These are phyloP conservation scores for Cryptomyrus ogoouensis DNA, from an alignment of 2,113 vertebrate species.

Conservation along the genomic window DNA sequence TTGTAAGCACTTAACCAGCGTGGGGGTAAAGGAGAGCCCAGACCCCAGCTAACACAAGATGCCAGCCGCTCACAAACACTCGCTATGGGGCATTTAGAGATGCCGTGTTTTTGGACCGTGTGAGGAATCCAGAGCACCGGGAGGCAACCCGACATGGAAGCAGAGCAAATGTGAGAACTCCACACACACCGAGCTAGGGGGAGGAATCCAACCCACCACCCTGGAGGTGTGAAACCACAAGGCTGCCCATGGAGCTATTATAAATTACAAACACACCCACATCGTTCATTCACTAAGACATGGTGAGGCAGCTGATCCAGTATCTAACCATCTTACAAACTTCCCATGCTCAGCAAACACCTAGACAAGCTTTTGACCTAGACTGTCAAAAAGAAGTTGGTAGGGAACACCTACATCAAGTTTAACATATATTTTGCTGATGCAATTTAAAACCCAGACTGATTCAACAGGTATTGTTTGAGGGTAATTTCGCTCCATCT, in stretches of 20 bases:
- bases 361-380: neutral
- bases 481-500: neutral
- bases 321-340: neutral
- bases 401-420: neutral
- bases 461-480: neutral
- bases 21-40: neutral
- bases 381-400: neutral
- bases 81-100: neutral
- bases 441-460: neutral
- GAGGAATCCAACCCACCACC: neutral
- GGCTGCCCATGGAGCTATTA: neutral
- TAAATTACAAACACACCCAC: neutral
- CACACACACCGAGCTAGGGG: neutral
- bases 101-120: neutral
- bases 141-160: neutral
- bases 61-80: neutral
- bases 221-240: neutral
- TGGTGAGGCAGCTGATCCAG: neutral
- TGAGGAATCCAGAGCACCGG: neutral
- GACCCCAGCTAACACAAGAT: neutral
- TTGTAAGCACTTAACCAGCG: neutral
- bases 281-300: neutral
- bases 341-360: neutral
- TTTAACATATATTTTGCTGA: neutral
- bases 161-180: neutral